phyloP scores from a whole-genome alignment of 2,888 invertebrate species.

The Folsomia candida region DNA sequence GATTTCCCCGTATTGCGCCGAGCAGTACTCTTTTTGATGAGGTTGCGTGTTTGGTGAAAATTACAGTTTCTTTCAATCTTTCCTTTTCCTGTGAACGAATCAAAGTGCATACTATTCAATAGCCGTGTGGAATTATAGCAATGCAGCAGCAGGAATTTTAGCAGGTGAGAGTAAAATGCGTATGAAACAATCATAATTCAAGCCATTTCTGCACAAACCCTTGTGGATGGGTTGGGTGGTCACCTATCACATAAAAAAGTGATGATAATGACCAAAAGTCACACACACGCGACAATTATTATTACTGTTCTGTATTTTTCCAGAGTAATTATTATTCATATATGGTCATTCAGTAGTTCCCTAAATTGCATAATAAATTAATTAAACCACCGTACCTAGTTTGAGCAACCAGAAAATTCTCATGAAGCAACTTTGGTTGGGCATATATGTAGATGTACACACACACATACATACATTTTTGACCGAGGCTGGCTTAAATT shows the following conservation, averaged over 20 bases:
- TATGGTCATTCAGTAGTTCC: too few species aligned
- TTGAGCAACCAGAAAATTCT: too few species aligned
- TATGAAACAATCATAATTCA: too few species aligned
- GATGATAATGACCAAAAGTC: conserved; percentile 6
- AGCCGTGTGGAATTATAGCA: background rate
- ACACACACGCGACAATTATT: conserved; percentile 1
- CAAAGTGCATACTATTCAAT: background rate
- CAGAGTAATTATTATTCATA: background rate
- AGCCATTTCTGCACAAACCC: too few species aligned
- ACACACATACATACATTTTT: conserved; percentile 16
- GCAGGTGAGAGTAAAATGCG: too few species aligned
- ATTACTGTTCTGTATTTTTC: background rate
- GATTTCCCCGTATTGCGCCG: background rate
- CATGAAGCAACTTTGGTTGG: too few species aligned
- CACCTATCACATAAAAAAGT: background rate
- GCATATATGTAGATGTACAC: too few species aligned
- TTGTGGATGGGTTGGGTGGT: background rate
- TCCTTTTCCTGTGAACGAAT: background rate
- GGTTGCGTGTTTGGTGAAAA: conserved; percentile 8
- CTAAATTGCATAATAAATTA: background rate
- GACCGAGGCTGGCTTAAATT: conserved; percentile 20
- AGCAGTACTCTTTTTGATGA: conserved; percentile 10
- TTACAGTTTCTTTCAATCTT: conserved; percentile 1
- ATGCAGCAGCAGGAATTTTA: too few species aligned
- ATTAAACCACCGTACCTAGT: background rate